phyloP scores from a whole-genome alignment of 2,113 vertebrate genomes.

The Urocolius indicus region DNA sequence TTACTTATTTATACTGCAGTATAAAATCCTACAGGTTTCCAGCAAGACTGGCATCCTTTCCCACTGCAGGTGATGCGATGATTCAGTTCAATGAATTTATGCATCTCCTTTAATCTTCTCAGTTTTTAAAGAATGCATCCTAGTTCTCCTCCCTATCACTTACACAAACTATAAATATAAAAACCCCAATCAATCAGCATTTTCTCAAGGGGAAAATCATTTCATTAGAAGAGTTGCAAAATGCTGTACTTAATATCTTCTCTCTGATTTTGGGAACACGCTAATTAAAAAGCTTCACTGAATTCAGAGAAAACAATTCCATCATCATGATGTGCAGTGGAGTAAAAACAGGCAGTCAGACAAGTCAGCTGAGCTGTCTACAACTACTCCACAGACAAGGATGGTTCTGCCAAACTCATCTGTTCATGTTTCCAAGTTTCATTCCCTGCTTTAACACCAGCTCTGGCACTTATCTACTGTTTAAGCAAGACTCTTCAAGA shows the following conservation, averaged over 20 bases:
- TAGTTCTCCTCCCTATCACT: background rate
- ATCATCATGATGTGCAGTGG: background rate
- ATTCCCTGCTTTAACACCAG: background rate
- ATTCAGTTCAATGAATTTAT: background rate
- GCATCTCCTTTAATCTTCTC: background rate
- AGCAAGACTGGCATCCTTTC: background rate
- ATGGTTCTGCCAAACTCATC: background rate
- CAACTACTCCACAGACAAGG: background rate
- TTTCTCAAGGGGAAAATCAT: background rate
- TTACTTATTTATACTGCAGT: background rate
- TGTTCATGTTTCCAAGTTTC: background rate
- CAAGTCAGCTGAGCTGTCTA: background rate
- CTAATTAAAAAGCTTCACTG: background rate
- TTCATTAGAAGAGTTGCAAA: background rate
- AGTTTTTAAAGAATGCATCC: background rate
- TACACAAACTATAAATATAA: background rate
- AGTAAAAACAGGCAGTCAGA: background rate
- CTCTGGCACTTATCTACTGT: background rate
- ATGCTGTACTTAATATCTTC: background rate
- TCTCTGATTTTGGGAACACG: background rate
- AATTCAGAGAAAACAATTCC: background rate
- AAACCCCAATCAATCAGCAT: background rate
- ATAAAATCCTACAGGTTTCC: background rate
- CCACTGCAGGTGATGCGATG: background rate
- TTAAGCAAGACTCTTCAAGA: background rate